Conservation (phyloP, 2,888 invertebrate species). For the Orthosia gothica region DNA sequence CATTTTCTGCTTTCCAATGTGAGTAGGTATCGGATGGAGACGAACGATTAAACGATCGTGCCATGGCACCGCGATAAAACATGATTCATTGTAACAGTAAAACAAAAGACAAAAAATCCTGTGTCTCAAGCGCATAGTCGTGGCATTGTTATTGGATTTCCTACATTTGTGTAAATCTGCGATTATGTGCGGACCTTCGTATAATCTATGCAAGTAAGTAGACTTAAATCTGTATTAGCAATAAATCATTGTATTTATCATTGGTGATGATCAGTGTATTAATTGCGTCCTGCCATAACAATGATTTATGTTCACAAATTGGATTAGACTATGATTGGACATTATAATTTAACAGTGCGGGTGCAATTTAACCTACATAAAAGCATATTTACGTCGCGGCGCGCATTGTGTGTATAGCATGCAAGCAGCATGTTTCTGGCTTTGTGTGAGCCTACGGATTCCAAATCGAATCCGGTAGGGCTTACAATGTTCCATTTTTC, state of each 20-base stretch:
- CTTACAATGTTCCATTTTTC: not conserved
- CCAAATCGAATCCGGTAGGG: not conserved
- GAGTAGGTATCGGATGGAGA: constrained; percentile 3
- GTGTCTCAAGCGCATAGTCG: constrained; percentile 19
- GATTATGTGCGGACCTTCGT: constrained; percentile 39
- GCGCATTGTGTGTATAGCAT: not conserved
- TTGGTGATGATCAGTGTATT: constrained; percentile 36
- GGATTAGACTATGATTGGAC: constrained; percentile 3
- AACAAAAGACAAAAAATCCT: constrained; percentile 43
- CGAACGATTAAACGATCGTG: not conserved
- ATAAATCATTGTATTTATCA: constrained; percentile 20
- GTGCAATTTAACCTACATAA: too few relatives aligned
- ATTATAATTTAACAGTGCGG: not conserved
- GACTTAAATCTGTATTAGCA: constrained; percentile 29
- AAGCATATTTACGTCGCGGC: not conserved
- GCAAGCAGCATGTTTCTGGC: too few relatives aligned
- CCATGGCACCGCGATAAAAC: constrained; percentile 8
- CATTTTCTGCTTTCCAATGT: constrained; percentile 29
- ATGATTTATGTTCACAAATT: constrained; percentile 26
- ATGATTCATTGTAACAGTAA: constrained; percentile 39
- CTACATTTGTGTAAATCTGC: constrained; percentile 53
- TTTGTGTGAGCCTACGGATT: not conserved
- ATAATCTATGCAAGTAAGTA: constrained; percentile 21
- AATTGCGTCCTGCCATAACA: constrained; percentile 17
- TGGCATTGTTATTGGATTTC: constrained; percentile 48